A percentile compares a stretch with the other conserved stretches of the same genome.
These are phyloP conservation scores for Microdon myrmicae DNA, from an alignment of 2,888 invertebrate genomes.

Conservation along the genomic window DNA sequence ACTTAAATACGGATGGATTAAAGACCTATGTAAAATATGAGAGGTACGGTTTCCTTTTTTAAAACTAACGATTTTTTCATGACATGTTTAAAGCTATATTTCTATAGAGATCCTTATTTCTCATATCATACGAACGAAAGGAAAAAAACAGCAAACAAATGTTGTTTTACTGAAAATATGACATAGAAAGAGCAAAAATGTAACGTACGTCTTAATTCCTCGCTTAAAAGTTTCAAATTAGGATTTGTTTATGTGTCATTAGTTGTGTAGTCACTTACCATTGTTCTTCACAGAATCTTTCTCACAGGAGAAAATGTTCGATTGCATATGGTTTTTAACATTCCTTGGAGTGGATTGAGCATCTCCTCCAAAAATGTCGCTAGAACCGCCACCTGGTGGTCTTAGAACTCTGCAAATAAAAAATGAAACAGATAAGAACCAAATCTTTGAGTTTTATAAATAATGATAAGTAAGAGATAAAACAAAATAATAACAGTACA, in stretches of 20 bases:
- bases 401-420: conserved; percentile 71
- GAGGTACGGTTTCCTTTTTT: no score
- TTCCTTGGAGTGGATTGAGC: conserved; percentile 64
- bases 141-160: no score
- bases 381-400: conserved; percentile 74
- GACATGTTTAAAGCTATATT: no score
- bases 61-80: no score
- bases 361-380: conserved; percentile 69
- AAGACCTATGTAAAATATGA: no score
- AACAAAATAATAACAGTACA: conserved; percentile 26
- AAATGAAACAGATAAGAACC: conserved; percentile 1
- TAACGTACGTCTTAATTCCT: not conserved
- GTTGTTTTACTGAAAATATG: no score
- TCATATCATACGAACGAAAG: no score
- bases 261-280: conserved; percentile 62
- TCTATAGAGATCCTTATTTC: no score
- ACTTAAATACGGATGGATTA: no score
- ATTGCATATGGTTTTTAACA: conserved; percentile 66
- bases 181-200: not conserved
- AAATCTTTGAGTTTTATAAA: not conserved
- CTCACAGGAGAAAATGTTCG: conserved; percentile 67
- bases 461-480: conserved; percentile 7
- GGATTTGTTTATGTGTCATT: not conserved
- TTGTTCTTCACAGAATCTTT: conserved; percentile 63
- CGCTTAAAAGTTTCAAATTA: conserved; percentile 6